Evolutionary conservation across 1,140 invertebrate genomes (phyloP).

Genomic region (Grapholita molesta): DNA sequence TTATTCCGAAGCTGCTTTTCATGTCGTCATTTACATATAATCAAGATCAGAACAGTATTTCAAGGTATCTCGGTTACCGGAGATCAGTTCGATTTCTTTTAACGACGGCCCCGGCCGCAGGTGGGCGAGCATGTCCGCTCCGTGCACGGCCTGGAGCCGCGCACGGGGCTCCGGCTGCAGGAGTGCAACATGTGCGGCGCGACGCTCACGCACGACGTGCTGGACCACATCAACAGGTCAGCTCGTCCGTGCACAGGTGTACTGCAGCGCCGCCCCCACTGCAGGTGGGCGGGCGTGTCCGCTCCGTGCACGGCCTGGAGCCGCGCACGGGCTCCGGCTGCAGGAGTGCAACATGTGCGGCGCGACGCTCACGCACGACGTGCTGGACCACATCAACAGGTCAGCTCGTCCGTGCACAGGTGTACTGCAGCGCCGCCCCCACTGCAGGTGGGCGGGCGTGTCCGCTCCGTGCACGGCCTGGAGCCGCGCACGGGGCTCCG

Average conservation of each 20-base stretch:
- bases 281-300: constrained; percentile 43
- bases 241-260: constrained; percentile 1
- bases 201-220: constrained; percentile 36
- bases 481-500: constrained; percentile 45
- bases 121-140: constrained; percentile 43
- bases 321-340: constrained; percentile 44
- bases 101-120: no score
- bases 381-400: constrained; percentile 53
- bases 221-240: constrained; percentile 55
- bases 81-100: no score
- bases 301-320: constrained; percentile 45
- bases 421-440: no score
- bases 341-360: constrained; percentile 50
- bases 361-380: constrained; percentile 37
- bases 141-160: constrained; percentile 48
- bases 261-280: no score
- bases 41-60: no score
- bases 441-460: constrained; percentile 44
- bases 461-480: constrained; percentile 43
- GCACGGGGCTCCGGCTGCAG: constrained; percentile 38
- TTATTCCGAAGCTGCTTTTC: no score
- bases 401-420: constrained; percentile 21
- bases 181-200: constrained; percentile 52
- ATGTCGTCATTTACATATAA: no score
- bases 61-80: no score